phyloP scores from a whole-genome alignment of 1,140 invertebrate species.

The Drosophila watanabei region DNA sequence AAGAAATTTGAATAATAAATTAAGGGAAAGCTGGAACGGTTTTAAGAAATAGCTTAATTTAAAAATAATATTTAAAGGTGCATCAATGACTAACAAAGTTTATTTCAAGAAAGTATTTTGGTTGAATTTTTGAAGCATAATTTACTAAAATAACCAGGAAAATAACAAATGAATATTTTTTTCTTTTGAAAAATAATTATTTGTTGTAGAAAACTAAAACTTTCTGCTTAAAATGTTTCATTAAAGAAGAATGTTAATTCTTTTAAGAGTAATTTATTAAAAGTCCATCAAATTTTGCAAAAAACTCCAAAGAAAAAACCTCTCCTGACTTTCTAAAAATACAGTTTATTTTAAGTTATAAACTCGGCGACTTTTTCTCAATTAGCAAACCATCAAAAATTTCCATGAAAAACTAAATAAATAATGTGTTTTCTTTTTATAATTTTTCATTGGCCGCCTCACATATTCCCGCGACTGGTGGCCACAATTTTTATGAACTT shows the following conservation, averaged over 20 bases:
- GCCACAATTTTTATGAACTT: slow-evolving; percentile 69
- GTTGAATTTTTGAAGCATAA: neutral
- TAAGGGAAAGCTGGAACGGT: neutral
- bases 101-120: neutral
- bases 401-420: slow-evolving; percentile 34
- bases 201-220: neutral
- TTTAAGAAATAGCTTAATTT: neutral
- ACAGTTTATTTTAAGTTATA: slow-evolving; percentile 2
- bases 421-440: slow-evolving; percentile 22
- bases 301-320: neutral
- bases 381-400: neutral
- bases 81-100: neutral
- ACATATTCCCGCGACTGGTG: slow-evolving; percentile 27
- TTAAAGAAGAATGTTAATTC: neutral
- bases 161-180: neutral
- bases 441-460: slow-evolving; percentile 19
- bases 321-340: neutral
- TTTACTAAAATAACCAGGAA: neutral
- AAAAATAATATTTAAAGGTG: neutral
- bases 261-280: too few species aligned
- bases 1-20: neutral
- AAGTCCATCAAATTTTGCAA: neutral
- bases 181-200: neutral
- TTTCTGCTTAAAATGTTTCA: neutral
- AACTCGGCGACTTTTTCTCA: neutral